Conservation (phyloP, 2,797 vertebrate genomes). For the Pseudomugil gertrudae region DNA sequence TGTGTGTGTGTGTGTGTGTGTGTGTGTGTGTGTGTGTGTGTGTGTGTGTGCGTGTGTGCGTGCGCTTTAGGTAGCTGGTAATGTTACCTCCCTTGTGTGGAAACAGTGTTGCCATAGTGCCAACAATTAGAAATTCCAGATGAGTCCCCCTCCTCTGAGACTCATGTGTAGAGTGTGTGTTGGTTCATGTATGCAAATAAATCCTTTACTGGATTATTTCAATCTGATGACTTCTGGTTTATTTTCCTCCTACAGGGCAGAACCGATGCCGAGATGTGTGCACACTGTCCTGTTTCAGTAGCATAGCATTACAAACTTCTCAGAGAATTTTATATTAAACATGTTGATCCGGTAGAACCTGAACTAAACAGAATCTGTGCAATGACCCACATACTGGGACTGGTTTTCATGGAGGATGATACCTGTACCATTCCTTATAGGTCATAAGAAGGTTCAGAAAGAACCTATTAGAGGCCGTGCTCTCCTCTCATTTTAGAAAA, state of each 20-base stretch:
- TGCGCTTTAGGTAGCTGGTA: slow-evolving; percentile 42
- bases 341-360: not conserved
- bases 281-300: not conserved
- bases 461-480: not conserved
- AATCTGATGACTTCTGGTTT: not conserved
- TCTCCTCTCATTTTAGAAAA: not conserved
- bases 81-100: slow-evolving; percentile 57
- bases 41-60: slow-evolving; percentile 18
- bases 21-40: slow-evolving; percentile 14
- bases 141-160: slow-evolving; percentile 40
- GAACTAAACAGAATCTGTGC: not conserved
- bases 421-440: not conserved
- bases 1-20: slow-evolving; percentile 18
- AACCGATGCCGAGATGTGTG: not conserved
- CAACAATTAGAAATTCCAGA: slow-evolving; percentile 39
- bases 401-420: no score
- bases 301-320: not conserved
- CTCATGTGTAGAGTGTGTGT: slow-evolving; percentile 10
- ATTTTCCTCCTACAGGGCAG: not conserved
- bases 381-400: not conserved
- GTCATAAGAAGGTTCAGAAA: not conserved
- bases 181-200: not conserved
- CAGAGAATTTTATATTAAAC: not conserved
- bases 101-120: slow-evolving; percentile 58
- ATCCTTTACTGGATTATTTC: not conserved